Base-by-base conservation (phyloP, 2,797 vertebrate species). In the Alectoris magna region DNA sequence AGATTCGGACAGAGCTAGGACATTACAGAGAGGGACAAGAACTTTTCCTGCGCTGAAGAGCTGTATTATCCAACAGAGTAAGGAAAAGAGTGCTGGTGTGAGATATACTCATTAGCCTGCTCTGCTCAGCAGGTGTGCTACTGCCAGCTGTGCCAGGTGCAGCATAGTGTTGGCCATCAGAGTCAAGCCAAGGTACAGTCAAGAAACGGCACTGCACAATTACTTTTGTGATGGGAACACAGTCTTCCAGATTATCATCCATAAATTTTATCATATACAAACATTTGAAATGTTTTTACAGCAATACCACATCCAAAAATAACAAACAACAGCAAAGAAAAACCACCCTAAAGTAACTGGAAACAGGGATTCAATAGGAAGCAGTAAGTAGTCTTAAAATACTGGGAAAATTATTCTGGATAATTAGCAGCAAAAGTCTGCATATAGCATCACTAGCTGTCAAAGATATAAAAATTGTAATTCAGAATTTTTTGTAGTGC, bases 71-170 rank as follows among this genome's bases (percentile, higher is more conserved):
- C 23, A 62, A 66, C 36, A 49, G 34, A 8, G 27, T 48, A 81
- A 90, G 88, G 55, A 72, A 81, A 87, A 75, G 39, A 0, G 0
- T 66, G 72, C 66, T 83, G 67, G 62, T 78, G 59, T 78, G 90
- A 95, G 79, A 75, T 87, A 59, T 63, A 78, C 84, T 96, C 81
- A 94, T 95, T 95, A 96, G 78, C 19, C 17, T 72, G 43, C 63
- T 87, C 78, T 85, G 58, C 62, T 89, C 90, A 92, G 92, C 84
- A 90, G 95, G 90, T 93, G 87, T 85, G 58, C 84, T 91, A 63
- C 78, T 95, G 73, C 90, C 87, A 85, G 78, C 90, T 90, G 84
- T 41, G 76, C 69, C 92, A 92, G 78, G 84, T 94, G 87, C 69
- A 93, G 36, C 72, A 81, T 67, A 59, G 63, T 81, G 70, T 69